phyloP scores from a whole-genome alignment of 2,797 vertebrate genomes.

The Sebastes vulpes region DNA sequence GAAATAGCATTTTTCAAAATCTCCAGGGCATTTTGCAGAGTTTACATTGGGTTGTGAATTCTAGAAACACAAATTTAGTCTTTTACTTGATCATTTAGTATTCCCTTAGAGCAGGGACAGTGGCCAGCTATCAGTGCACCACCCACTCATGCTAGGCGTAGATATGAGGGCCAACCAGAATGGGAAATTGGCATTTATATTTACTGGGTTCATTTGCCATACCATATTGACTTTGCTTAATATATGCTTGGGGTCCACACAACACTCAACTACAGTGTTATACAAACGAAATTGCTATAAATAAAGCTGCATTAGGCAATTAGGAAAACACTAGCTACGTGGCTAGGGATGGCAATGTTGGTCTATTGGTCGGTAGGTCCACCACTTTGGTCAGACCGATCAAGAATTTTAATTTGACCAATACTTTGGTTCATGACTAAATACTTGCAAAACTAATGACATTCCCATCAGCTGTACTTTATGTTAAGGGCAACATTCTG shows the following conservation, averaged over 20 bases:
- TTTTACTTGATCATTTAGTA: not conserved
- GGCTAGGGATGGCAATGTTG: not conserved
- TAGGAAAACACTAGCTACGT: not conserved
- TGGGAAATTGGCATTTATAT: not conserved
- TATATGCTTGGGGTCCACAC: not conserved
- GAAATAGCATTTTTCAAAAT: not conserved
- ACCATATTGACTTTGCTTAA: not conserved
- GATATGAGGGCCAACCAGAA: not conserved
- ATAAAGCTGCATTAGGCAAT: not conserved
- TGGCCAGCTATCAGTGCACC: not conserved
- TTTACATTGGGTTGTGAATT: constrained; percentile 1
- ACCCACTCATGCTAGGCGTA: not conserved
- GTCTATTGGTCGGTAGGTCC: not conserved
- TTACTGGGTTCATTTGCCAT: not conserved
- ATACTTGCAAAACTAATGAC: not conserved
- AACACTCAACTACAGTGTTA: not conserved
- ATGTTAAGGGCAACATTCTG: not conserved
- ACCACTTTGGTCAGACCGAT: not conserved
- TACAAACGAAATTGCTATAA: not conserved
- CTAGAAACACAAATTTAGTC: not conserved
- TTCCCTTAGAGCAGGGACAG: not conserved
- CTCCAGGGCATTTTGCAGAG: not conserved
- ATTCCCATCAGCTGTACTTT: not conserved
- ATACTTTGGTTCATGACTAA: not conserved
- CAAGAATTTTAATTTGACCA: not conserved